Percentiles rank a stretch among this genome's conserved stretches.
These are phyloP conservation scores for Dromococcyx pavoninus DNA, from an alignment of 2,797 vertebrate species.

Conservation along the genomic window DNA sequence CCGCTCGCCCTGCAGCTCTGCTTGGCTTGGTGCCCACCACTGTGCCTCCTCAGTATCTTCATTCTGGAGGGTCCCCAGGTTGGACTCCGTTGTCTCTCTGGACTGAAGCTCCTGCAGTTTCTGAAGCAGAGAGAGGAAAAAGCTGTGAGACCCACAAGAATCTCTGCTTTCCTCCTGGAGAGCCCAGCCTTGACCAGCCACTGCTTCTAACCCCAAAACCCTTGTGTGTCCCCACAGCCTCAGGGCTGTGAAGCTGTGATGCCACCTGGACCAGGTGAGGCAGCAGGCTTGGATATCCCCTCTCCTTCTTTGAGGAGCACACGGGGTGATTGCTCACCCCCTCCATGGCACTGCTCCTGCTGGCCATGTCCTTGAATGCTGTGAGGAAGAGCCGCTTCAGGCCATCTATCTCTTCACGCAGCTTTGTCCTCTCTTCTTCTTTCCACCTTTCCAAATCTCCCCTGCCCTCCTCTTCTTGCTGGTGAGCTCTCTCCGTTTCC, in stretches of 20 bases:
- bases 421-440: slow-evolving; percentile 73
- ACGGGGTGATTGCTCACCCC: slow-evolving; percentile 45
- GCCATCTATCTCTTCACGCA: slow-evolving; percentile 73
- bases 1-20: too few species aligned
- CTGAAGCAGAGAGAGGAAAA: too few species aligned
- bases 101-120: too few species aligned
- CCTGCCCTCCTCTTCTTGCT: slow-evolving; percentile 60
- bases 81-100: too few species aligned
- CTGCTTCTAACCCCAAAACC: background rate
- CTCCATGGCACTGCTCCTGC: slow-evolving; percentile 71
- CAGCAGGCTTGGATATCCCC: background rate
- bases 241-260: background rate
- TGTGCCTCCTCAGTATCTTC: too few species aligned
- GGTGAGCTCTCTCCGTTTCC: slow-evolving; percentile 59
- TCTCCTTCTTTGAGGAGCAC: accelerated
- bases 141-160: too few species aligned
- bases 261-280: background rate
- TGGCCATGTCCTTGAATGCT: slow-evolving; percentile 69
- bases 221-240: background rate
- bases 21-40: too few species aligned
- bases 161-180: too few species aligned
- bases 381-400: slow-evolving; percentile 70
- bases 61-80: too few species aligned
- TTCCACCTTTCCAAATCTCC: slow-evolving; percentile 76
- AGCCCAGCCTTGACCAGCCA: too few species aligned